These are phyloP conservation scores for Euthynnus affinis DNA, from an alignment of 2,797 vertebrate species.

Conservation along the genomic window DNA sequence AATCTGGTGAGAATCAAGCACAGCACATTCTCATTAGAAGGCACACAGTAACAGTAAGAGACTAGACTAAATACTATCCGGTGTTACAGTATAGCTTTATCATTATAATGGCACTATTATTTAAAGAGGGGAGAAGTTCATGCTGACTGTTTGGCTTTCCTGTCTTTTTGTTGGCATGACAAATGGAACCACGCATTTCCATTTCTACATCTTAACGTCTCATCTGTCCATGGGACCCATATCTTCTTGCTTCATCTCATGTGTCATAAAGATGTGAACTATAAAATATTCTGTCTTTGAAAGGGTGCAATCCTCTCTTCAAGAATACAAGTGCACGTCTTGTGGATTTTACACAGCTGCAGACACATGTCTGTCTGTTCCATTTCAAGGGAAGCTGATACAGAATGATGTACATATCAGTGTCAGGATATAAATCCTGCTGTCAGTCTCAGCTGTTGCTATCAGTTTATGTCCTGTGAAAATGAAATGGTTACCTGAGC, in stretches of 20 bases:
- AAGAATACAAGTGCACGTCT: slow-evolving; percentile 53
- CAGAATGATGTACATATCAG: slow-evolving; percentile 76
- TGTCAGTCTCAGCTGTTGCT: slow-evolving; percentile 80
- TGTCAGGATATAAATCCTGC: slow-evolving; percentile 78
- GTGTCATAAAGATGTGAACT: slow-evolving; percentile 42
- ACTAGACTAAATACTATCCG: slow-evolving; percentile 33
- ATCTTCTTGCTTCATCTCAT: slow-evolving; percentile 42
- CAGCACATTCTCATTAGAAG: slow-evolving; percentile 35
- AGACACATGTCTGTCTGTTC: slow-evolving; percentile 58
- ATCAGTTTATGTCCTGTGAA: slow-evolving; percentile 75
- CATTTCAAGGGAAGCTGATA: slow-evolving; percentile 69
- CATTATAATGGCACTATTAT: slow-evolving; percentile 51
- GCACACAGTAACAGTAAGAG: slow-evolving; percentile 35
- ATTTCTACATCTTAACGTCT: slow-evolving; percentile 46
- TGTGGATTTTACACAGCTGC: slow-evolving; percentile 71
- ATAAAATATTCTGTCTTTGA: slow-evolving; percentile 35
- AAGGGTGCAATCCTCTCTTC: slow-evolving; percentile 15
- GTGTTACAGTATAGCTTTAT: slow-evolving; percentile 50
- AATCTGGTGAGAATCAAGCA: slow-evolving; percentile 20
- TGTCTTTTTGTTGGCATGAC: slow-evolving; percentile 44
- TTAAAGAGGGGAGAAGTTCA: slow-evolving; percentile 40
- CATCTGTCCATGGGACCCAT: slow-evolving; percentile 29
- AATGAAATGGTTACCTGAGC: slow-evolving; percentile 78
- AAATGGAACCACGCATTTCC: slow-evolving; percentile 43
- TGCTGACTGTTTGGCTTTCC: slow-evolving; percentile 44